Evolutionary conservation across 2,888 invertebrate species (phyloP).

Genomic region (Orthosia gothica): DNA sequence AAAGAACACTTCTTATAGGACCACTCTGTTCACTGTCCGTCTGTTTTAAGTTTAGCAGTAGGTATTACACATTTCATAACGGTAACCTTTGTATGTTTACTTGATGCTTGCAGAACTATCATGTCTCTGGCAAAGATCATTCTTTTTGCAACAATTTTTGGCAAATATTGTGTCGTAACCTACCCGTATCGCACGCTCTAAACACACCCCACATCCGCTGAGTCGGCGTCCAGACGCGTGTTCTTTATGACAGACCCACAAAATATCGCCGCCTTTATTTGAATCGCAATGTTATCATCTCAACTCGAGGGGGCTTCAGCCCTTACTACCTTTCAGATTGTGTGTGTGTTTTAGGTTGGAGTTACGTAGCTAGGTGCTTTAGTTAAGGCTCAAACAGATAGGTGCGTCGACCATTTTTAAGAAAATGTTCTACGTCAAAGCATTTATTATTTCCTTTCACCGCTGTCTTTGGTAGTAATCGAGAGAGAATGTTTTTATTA

Average conservation of each 20-base stretch:
- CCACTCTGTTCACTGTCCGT: no score
- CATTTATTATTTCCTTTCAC: no score
- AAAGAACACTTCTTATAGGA: no score
- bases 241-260: constrained; percentile 82
- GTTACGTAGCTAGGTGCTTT: background rate
- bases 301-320: constrained; percentile 51
- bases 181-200: constrained; percentile 17
- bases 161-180: constrained; percentile 17
- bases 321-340: constrained; percentile 45
- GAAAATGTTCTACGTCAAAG: no score
- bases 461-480: no score
- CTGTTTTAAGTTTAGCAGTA: no score
- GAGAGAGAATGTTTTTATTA: no score
- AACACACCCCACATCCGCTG: constrained; percentile 70
- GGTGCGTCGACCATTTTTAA: no score
- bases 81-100: no score
- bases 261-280: constrained; percentile 81
- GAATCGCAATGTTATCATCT: constrained; percentile 83
- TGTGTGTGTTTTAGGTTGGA: constrained; percentile 32
- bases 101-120: no score
- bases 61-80: no score
- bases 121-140: no score
- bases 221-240: constrained; percentile 80
- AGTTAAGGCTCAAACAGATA: background rate
- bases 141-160: background rate